Conservation (phyloP, 2,888 invertebrate species). For the Eucriotettix oculatus region DNA sequence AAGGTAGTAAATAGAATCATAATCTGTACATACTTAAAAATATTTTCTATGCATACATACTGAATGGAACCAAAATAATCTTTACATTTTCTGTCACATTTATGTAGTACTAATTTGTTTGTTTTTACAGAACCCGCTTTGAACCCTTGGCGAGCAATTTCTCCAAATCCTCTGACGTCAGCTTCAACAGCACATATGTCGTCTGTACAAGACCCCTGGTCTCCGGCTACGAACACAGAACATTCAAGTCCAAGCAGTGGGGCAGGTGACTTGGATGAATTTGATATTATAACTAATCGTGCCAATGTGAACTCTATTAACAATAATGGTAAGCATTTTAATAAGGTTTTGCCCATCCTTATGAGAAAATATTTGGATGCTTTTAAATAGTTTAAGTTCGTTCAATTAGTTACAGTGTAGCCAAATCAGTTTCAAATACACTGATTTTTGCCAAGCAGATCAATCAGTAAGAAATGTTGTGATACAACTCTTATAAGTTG, state of each 20-base stretch:
- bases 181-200: constrained; percentile 4
- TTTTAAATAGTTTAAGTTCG: too few relatives aligned
- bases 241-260: constrained; percentile 14
- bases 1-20: too few relatives aligned
- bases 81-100: background rate
- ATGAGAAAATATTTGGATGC: background rate
- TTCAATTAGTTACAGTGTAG: too few relatives aligned
- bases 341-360: background rate
- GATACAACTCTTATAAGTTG: too few relatives aligned
- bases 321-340: constrained; percentile 21
- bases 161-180: constrained; percentile 8
- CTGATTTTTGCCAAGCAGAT: too few relatives aligned
- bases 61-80: background rate
- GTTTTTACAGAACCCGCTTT: background rate
- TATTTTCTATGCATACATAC: too few relatives aligned
- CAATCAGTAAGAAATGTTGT: too few relatives aligned
- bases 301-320: constrained; percentile 21
- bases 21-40: too few relatives aligned
- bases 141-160: constrained; percentile 17
- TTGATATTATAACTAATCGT: constrained; percentile 71
- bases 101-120: background rate
- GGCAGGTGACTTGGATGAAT: constrained; percentile 57
- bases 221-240: constrained; percentile 16
- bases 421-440: too few relatives aligned
- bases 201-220: constrained; percentile 23